A percentile compares a stretch with the other conserved stretches of the same genome.
Conservation (phyloP, 2,113 vertebrate genomes). For the Parotia lawesii region DNA sequence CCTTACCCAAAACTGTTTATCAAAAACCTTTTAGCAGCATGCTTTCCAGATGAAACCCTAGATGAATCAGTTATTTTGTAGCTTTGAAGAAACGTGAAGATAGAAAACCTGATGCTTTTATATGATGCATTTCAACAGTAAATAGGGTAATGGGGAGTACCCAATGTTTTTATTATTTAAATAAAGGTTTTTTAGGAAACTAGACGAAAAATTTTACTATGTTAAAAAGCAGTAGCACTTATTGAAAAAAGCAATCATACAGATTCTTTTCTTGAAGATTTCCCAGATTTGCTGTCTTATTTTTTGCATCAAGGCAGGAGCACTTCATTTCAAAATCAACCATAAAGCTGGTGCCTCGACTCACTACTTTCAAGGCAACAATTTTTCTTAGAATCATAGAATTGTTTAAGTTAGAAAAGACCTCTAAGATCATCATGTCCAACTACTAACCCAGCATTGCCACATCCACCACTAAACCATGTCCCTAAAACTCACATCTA, state of each 20-base stretch:
- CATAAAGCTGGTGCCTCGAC: background rate
- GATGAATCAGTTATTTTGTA: background rate
- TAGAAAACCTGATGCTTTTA: background rate
- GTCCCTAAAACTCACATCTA: background rate
- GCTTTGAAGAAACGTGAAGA: background rate
- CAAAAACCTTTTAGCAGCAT: background rate
- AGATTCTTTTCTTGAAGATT: background rate
- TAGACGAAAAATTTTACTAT: background rate
- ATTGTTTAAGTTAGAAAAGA: background rate
- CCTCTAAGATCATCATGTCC: background rate
- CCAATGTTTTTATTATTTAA: background rate
- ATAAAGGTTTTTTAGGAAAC: background rate
- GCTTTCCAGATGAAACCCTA: background rate
- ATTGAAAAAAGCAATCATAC: background rate
- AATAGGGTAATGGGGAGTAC: background rate
- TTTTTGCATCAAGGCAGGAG: background rate
- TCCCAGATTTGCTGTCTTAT: background rate
- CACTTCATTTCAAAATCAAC: background rate
- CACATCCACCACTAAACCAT: background rate
- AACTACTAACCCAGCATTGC: background rate
- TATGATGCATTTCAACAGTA: background rate
- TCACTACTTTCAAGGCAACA: background rate
- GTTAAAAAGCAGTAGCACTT: background rate
- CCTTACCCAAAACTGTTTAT: background rate
- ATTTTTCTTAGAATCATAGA: background rate